These are phyloP conservation scores for Erebia ligea DNA, from an alignment of 2,888 invertebrate genomes.

Conservation along the genomic window DNA sequence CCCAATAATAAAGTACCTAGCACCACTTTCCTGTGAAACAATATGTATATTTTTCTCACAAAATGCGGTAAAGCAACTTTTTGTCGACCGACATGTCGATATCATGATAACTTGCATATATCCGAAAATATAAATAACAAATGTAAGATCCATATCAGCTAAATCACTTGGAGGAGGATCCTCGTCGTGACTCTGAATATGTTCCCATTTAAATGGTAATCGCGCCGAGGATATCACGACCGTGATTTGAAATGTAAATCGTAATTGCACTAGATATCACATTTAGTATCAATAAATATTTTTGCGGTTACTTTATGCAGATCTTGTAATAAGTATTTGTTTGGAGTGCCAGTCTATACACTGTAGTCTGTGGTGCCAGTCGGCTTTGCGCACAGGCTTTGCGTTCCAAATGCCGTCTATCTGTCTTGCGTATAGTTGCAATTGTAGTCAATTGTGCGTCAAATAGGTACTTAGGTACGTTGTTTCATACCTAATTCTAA, in stretches of 20 bases:
- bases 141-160: conserved; percentile 15
- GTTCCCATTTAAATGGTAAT: conserved; percentile 35
- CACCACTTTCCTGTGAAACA: too few relatives aligned
- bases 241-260: conserved; percentile 10
- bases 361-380: too few relatives aligned
- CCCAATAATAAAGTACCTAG: too few relatives aligned
- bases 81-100: background rate
- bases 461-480: too few relatives aligned
- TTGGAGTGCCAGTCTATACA: too few relatives aligned
- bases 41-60: background rate
- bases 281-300: background rate
- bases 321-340: too few relatives aligned
- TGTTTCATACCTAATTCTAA: too few relatives aligned
- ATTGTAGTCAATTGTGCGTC: too few relatives aligned
- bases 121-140: conserved; percentile 7
- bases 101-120: background rate
- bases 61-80: background rate
- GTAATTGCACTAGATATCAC: conserved; percentile 2
- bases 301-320: background rate
- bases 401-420: too few relatives aligned
- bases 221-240: conserved; percentile 33
- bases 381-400: too few relatives aligned
- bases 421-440: too few relatives aligned
- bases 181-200: conserved; percentile 6
- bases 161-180: conserved; percentile 21